Conservation (phyloP, 92 coral and sea anemone genomes). For the Ricordea florida region DNA sequence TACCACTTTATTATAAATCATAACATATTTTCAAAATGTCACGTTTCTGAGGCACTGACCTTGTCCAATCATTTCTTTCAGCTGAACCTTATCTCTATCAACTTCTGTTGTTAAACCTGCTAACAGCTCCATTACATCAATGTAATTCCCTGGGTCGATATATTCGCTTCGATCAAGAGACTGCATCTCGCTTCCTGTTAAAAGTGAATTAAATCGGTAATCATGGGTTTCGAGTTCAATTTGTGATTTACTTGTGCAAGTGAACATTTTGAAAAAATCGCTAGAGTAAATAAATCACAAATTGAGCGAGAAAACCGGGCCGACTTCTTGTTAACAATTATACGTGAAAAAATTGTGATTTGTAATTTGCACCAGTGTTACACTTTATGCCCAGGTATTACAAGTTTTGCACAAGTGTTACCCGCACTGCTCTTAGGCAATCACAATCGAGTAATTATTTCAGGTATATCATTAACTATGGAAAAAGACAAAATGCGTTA, state of each 20-base stretch:
- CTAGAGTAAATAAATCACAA: background rate
- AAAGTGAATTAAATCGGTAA: background rate
- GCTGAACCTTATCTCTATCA: constrained; percentile 38
- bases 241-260: background rate
- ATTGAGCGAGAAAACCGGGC: background rate
- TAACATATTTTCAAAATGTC: background rate
- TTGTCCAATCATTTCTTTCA: constrained; percentile 84
- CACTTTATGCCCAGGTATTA: no score
- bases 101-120: constrained; percentile 76
- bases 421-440: no score
- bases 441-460: no score
- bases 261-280: no score
- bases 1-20: no score
- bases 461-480: no score
- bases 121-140: constrained; percentile 76
- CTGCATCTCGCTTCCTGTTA: constrained; percentile 49
- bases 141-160: constrained; percentile 84
- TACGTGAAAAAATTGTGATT: no score
- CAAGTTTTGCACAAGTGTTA: no score
- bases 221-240: background rate
- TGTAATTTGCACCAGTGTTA: no score
- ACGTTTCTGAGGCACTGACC: constrained; percentile 41
- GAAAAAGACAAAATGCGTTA: no score
- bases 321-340: background rate
- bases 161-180: constrained; percentile 60